phyloP scores from a whole-genome alignment of 2,797 vertebrate genomes.

The Botia kubotai region DNA sequence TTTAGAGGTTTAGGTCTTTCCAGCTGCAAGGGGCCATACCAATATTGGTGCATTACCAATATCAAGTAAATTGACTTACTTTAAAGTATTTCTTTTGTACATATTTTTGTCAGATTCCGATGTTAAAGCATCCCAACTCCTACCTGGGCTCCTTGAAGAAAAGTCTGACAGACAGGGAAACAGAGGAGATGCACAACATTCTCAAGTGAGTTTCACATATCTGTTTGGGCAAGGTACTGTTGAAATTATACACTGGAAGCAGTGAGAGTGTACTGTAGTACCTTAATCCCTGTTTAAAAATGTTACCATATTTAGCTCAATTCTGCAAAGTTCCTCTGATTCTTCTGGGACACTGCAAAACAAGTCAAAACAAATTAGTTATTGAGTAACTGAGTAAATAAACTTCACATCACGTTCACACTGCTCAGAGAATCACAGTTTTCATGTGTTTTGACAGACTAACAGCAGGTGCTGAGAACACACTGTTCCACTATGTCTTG shows the following conservation, averaged over 20 bases:
- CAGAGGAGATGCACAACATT: slow-evolving; percentile 81
- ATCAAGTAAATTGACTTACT: no score
- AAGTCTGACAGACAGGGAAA: slow-evolving; percentile 84
- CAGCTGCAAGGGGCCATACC: no score
- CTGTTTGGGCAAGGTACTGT: background rate
- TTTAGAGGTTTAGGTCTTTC: background rate
- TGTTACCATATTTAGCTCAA: no score
- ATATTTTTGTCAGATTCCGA: slow-evolving; percentile 73
- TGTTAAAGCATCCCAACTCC: slow-evolving; percentile 88
- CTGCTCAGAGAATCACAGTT: slow-evolving; percentile 20
- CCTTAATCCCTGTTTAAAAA: background rate
- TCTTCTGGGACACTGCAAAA: no score
- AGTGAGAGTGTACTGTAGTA: background rate
- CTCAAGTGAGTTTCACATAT: slow-evolving; percentile 80
- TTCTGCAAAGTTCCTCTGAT: no score
- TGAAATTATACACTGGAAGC: background rate
- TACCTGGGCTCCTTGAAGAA: slow-evolving; percentile 87
- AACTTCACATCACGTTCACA: no score
- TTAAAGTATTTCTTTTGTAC: background rate
- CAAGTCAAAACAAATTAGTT: no score
- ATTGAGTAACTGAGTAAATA: no score
- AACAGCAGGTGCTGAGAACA: slow-evolving; percentile 91
- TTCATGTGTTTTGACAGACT: slow-evolving; percentile 75
- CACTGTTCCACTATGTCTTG: slow-evolving; percentile 93
- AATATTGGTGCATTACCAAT: no score